A percentile compares a stretch with the other conserved stretches of the same genome.
phyloP scores from a whole-genome alignment of 1,140 invertebrate species.

The Drosophila ohnishii region DNA sequence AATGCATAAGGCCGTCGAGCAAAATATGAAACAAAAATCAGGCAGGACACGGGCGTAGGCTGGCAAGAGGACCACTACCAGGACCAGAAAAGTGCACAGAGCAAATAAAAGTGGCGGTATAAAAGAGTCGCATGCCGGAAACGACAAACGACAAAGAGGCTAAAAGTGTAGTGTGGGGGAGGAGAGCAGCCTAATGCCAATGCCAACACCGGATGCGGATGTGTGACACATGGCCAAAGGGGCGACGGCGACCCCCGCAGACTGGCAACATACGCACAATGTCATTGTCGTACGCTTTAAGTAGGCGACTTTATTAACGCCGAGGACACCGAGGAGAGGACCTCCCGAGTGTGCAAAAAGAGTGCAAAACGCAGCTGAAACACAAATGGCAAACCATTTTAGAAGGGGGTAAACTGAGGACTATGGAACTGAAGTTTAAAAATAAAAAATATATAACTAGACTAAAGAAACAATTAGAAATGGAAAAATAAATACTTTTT shows the following conservation, averaged over 20 bases:
- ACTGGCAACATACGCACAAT: constrained; percentile 50
- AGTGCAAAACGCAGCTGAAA: constrained; percentile 36
- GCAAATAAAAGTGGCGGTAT: constrained; percentile 45
- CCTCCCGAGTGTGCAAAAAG: constrained; percentile 33
- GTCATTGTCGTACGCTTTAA: constrained; percentile 75
- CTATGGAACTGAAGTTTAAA: neutral
- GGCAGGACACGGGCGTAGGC: constrained; percentile 1
- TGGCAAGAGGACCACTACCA: constrained; percentile 9
- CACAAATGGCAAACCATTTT: constrained; percentile 43
- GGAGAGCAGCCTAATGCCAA: constrained; percentile 59
- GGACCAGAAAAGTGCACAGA: constrained; percentile 27
- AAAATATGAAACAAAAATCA: constrained; percentile 60
- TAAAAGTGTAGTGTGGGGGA: neutral
- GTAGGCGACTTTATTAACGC: constrained; percentile 78
- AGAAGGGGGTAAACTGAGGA: constrained; percentile 13
- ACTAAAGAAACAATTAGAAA: no score
- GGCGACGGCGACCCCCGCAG: constrained; percentile 6
- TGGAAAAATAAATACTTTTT: neutral
- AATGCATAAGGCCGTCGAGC: constrained; percentile 19
- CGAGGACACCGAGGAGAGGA: constrained; percentile 55
- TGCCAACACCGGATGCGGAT: constrained; percentile 77
- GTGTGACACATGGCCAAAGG: constrained; percentile 70
- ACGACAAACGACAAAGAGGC: constrained; percentile 52
- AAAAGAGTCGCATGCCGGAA: constrained; percentile 73
- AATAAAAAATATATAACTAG: neutral